These are phyloP conservation scores for Platysteira castanea DNA, from an alignment of 2,113 vertebrate species.

Conservation along the genomic window DNA sequence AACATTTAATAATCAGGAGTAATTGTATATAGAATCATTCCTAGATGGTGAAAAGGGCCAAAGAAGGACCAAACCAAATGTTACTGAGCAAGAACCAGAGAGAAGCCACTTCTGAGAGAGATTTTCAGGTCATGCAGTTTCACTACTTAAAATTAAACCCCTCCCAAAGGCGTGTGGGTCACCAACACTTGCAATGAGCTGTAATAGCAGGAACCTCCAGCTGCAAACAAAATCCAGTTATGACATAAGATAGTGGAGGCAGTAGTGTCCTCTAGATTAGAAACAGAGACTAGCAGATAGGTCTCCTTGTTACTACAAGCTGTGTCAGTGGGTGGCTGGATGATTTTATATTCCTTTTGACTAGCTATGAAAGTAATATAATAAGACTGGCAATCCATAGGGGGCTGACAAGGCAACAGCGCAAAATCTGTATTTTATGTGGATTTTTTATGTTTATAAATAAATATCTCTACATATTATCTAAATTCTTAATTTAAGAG, in stretches of 20 bases:
- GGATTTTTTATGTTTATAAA: neutral
- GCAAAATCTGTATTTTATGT: neutral
- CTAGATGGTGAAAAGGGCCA: neutral
- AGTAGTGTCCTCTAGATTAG: neutral
- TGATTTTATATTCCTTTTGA: neutral
- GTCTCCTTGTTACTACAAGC: neutral
- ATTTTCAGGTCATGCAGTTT: neutral
- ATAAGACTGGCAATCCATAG: neutral
- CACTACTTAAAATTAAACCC: neutral
- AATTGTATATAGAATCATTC: neutral
- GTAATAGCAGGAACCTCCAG: neutral
- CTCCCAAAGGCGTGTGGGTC: neutral
- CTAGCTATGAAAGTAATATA: neutral
- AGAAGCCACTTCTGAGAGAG: neutral
- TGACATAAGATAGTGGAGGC: neutral
- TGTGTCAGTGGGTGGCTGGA: neutral
- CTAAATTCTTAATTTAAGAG: neutral
- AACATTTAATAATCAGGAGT: neutral
- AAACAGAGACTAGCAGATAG: neutral
- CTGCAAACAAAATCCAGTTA: neutral
- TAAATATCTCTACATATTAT: neutral
- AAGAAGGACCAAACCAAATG: neutral
- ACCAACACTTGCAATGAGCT: accelerated
- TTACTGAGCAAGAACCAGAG: neutral
- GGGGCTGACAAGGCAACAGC: neutral